Evolutionary conservation across 2,888 invertebrate genomes (phyloP).

Genomic region (Polydrusus cervinus): DNA sequence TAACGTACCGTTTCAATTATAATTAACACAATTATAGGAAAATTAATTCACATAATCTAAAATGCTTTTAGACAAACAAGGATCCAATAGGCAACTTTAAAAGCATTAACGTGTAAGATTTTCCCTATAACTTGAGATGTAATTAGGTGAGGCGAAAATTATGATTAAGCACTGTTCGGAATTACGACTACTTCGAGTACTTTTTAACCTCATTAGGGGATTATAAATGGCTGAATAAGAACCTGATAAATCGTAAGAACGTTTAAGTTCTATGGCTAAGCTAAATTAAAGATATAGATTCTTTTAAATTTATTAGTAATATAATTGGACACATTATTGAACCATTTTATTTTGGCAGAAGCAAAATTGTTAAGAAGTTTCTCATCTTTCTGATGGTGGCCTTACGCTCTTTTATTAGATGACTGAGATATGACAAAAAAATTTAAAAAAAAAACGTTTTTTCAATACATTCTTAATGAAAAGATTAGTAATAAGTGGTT

Average conservation of each 20-base stretch:
- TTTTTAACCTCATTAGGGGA: conserved; percentile 41
- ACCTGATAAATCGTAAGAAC: conserved; percentile 43
- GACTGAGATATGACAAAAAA: no score
- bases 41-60: conserved; percentile 34
- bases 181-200: conserved; percentile 35
- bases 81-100: conserved; percentile 40
- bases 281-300: background rate
- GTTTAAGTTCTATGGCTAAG: conserved; percentile 9
- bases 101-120: conserved; percentile 50
- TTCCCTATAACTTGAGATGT: conserved; percentile 47
- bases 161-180: conserved; percentile 49
- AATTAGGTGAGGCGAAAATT: conserved; percentile 51
- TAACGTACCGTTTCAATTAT: background rate
- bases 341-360: no score
- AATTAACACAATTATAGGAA: conserved; percentile 4
- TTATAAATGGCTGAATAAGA: conserved; percentile 44
- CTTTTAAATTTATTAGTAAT: background rate
- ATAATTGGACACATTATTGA: background rate
- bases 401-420: no score
- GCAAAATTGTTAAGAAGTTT: no score
- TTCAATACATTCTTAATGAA: no score
- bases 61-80: conserved; percentile 32
- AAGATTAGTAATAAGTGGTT: no score
- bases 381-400: no score
- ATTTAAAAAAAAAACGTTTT: no score